Conservation (phyloP, 1,140 invertebrate genomes). For the Drosophila rhopaloa region DNA sequence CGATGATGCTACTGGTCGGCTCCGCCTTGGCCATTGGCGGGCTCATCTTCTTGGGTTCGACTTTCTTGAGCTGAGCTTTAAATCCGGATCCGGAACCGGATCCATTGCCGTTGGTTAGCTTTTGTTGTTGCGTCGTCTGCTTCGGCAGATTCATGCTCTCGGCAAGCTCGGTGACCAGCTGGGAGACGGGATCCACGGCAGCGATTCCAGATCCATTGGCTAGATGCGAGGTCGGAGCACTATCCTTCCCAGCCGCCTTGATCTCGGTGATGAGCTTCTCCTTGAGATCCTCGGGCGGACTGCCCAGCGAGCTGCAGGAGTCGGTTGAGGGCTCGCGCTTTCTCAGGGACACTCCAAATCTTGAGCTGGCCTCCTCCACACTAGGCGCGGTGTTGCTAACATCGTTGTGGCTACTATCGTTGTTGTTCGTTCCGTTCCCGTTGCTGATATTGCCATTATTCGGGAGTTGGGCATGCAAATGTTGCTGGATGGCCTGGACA, state of each 20-base stretch:
- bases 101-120: slow-evolving; percentile 58
- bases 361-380: slow-evolving; percentile 89
- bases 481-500: slow-evolving; percentile 71
- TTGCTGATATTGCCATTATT: slow-evolving; percentile 86
- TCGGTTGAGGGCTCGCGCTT: slow-evolving; percentile 88
- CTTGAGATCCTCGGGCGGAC: slow-evolving; percentile 87
- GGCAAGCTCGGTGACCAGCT: slow-evolving; percentile 90
- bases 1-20: slow-evolving; percentile 88
- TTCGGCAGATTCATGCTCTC: slow-evolving; percentile 87
- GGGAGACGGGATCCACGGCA: slow-evolving; percentile 89
- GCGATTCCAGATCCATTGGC: slow-evolving; percentile 68
- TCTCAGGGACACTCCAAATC: slow-evolving; percentile 89
- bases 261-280: slow-evolving; percentile 94
- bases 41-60: slow-evolving; percentile 87
- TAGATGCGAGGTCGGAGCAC: slow-evolving; percentile 12
- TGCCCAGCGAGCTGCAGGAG: slow-evolving; percentile 85
- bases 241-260: slow-evolving; percentile 89
- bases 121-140: slow-evolving; percentile 23
- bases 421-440: slow-evolving; percentile 26
- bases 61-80: slow-evolving; percentile 89
- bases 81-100: slow-evolving; percentile 72
- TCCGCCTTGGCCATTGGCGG: slow-evolving; percentile 85
- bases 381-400: slow-evolving; percentile 88
- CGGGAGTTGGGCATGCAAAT: slow-evolving; percentile 62
- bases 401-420: slow-evolving; percentile 85